Evolutionary conservation across 2,113 vertebrate genomes (phyloP), one percentile per base, ranked within the genome.

Genomic region (Ochotona curzoniae): DNA sequence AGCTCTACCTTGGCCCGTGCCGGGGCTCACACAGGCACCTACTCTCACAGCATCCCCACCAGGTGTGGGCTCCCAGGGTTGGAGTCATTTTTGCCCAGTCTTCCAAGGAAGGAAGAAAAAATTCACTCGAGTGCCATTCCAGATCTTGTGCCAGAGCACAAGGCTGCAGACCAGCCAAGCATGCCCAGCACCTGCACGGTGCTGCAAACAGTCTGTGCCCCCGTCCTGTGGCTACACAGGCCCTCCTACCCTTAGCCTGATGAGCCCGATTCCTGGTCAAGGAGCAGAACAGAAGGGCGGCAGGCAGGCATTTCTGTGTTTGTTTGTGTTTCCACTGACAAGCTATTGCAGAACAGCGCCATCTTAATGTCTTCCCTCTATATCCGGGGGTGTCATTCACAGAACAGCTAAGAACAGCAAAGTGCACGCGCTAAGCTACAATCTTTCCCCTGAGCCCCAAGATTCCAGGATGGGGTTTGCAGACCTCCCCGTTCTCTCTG

Each of bases 131-230:
- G 79, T 18, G 35, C 38, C n/a, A 8, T 1, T 0, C 13, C 10
- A 44, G 30, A 44, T 12, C 28, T 21, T 10, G 64, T 28, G n/a
- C 14, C 30, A n/a, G 61, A 18, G 60, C 26, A 2, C 51, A 63
- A 30, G 73, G 23, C 64, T 66, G 1, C 0, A 11, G 47, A 83
- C 5, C 35, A 1, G 25, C 3, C 0, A 35, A 82, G 47, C n/a
- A 38, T 1, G 38, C 7, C 32, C 1, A 28, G 9, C 0, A 3
- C 23, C 57, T 13, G 6, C 20, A 4, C 54, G 1, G 78, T 5
- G 5, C 61, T 63, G 21, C 35, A 38, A 73, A 26, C 15, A 8
- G 3, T 8, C 4, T 3, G 0, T 0, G n/a, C 13, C 30, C 81
- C 13, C 1, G 32, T 18, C 20, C 23, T 54, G 18, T 17, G 44